These are phyloP conservation scores for Brachyalestes nurse DNA, from an alignment of 2,797 vertebrate genomes.

Conservation along the genomic window DNA sequence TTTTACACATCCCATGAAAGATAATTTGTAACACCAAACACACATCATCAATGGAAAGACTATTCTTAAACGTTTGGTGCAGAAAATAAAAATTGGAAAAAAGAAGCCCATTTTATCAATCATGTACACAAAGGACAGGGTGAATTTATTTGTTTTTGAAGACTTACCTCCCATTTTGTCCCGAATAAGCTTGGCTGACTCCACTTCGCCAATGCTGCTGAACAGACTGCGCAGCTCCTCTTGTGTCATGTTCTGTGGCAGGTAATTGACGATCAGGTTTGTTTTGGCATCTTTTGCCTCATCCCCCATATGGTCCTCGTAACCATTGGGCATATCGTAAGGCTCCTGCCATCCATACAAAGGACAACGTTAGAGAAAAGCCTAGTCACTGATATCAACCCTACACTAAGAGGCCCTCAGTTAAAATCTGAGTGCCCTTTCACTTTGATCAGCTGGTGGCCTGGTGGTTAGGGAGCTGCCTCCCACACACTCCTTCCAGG, in stretches of 20 bases:
- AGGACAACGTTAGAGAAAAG: neutral
- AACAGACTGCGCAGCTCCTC: slow-evolving; percentile 95
- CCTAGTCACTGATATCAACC: neutral
- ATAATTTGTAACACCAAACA: neutral
- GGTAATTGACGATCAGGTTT: slow-evolving; percentile 97
- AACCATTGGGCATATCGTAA: slow-evolving; percentile 90
- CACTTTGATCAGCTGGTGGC: too few species aligned
- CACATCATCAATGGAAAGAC: neutral
- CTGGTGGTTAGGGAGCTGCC: too few species aligned
- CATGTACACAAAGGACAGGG: neutral
- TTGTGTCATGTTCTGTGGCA: slow-evolving; percentile 98
- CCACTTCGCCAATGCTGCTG: slow-evolving; percentile 94
- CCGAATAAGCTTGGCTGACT: slow-evolving; percentile 95
- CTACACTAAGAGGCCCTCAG: too few species aligned
- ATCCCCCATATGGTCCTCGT: slow-evolving; percentile 93
- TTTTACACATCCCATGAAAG: neutral
- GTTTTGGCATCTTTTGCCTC: slow-evolving; percentile 90
- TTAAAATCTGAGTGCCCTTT: too few species aligned
- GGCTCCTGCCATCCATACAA: slow-evolving; percentile 59
- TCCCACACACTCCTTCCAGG: too few species aligned
- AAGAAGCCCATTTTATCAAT: too few species aligned
- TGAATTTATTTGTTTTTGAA: neutral
- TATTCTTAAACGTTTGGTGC: neutral
- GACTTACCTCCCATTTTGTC: slow-evolving; percentile 96
- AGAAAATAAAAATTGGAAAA: neutral